A percentile compares a stretch with the other conserved stretches of the same genome.
phyloP scores from a whole-genome alignment of 1,140 invertebrate species.

The Brachionus manjavacas region DNA sequence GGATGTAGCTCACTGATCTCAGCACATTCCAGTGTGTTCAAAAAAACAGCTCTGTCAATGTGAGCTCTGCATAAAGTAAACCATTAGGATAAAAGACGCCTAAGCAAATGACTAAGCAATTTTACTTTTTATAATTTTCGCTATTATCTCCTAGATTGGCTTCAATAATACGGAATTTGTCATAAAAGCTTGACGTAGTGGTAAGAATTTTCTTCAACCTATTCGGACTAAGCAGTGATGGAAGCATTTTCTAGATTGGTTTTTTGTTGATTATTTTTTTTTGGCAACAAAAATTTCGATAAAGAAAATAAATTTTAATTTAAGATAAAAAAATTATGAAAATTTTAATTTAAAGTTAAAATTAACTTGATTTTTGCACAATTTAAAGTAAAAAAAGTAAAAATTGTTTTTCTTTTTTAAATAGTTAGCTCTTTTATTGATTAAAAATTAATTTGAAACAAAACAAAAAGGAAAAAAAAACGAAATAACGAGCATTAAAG shows the following conservation, averaged over 20 bases:
- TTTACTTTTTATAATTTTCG: conserved; percentile 26
- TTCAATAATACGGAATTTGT: conserved; percentile 1
- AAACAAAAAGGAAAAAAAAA: background rate
- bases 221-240: background rate
- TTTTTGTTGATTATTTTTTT: background rate
- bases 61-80: conserved; percentile 43
- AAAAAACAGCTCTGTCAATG: conserved; percentile 46
- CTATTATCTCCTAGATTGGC: conserved; percentile 15
- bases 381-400: background rate
- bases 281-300: background rate
- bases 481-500: background rate
- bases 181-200: background rate
- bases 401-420: background rate
- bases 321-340: background rate
- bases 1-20: conserved; percentile 44
- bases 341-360: background rate
- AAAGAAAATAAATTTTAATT: background rate
- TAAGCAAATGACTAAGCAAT: background rate
- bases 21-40: conserved; percentile 45
- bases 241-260: background rate
- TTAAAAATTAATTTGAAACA: background rate
- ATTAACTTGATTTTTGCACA: background rate
- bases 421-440: background rate
- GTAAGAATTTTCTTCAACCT: background rate
- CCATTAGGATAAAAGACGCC: background rate